Base-by-base conservation (phyloP, 30 jellyfish, hydroid and myxozoan genomes). In the Turritopsis dohrnii region DNA sequence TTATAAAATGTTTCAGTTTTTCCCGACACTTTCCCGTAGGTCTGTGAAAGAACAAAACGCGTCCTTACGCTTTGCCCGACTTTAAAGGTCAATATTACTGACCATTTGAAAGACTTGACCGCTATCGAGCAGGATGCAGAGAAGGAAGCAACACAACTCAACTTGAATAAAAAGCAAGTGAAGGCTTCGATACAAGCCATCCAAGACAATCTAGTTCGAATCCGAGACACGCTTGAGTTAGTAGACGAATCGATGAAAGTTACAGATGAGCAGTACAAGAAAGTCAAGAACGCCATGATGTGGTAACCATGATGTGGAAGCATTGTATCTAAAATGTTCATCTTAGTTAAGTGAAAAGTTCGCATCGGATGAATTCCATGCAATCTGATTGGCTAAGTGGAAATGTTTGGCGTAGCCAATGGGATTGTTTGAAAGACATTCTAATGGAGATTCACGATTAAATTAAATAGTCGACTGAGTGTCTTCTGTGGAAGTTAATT, bases 161-260 rank as follows among this genome's bases (percentile, higher is more conserved):
- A 96, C 7, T 28, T 87, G 53, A 82, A 86, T 9, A 90, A 92
- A 74, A 84, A 81, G 54, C 89, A 92, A 41, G 84, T 91, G 75
- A 83, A 75, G 73, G 25, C 71, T 28, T 83, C 85, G 23, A 19
- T 22, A 53, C 79, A 16, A 53, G 84, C 69, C 24, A 84, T 92
- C 53, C 28, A 53, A 27, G 82, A 75, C 22, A 87, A 92, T 79
- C 86, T 79, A 52, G 81, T 19, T 23, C 85, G 96, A 66, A 77
- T 92, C 1, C 77, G 66, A 28, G 97, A 92, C 29, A 92, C 97
- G 9, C 54, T 92, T 1, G 83, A 79, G 65, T 84, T 92, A 25
- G 96, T 90, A 27, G 96, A 85, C 27, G 96, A 92, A 84, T 82
- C 96, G n/a, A 87, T 92, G 97, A 84, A 75, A 76, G 86, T 92